Percentiles rank a stretch among this genome's conserved stretches.
phyloP scores from a whole-genome alignment of 2,113 vertebrate genomes.

The Macrotus californicus region DNA sequence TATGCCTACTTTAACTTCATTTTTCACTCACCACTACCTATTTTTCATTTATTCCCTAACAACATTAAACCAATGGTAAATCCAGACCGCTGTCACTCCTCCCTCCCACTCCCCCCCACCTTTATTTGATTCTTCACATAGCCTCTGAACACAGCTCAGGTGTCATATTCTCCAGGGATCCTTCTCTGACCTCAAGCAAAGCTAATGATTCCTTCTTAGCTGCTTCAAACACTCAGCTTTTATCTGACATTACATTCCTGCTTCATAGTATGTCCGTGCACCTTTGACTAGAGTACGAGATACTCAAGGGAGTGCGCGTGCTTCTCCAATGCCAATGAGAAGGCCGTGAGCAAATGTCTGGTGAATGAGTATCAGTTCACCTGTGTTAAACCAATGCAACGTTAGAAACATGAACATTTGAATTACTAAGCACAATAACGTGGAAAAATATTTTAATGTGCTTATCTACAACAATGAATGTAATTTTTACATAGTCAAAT shows the following conservation, averaged over 20 bases:
- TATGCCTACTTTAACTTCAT: background rate
- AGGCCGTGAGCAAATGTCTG: background rate
- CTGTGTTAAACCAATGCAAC: background rate
- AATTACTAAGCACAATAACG: background rate
- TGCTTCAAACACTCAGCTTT: background rate
- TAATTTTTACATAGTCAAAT: conserved; percentile 32
- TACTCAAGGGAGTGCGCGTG: background rate
- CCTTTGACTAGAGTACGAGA: background rate
- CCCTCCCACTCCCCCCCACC: background rate
- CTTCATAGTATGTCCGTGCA: background rate
- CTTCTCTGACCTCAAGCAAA: background rate
- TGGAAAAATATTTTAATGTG: background rate
- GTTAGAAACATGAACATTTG: conserved; percentile 8
- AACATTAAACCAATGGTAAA: background rate
- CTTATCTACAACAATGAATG: background rate
- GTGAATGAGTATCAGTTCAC: background rate
- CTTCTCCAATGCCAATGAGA: background rate
- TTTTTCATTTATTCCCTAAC: background rate
- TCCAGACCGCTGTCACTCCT: background rate
- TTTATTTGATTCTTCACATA: background rate
- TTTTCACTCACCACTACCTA: background rate
- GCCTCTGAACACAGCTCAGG: background rate
- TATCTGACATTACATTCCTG: background rate
- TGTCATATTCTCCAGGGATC: background rate
- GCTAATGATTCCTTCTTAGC: background rate